Percentiles rank a stretch among this genome's conserved stretches.
phyloP scores from a whole-genome alignment of 2,113 vertebrate genomes.

The Lophura nycthemera region DNA sequence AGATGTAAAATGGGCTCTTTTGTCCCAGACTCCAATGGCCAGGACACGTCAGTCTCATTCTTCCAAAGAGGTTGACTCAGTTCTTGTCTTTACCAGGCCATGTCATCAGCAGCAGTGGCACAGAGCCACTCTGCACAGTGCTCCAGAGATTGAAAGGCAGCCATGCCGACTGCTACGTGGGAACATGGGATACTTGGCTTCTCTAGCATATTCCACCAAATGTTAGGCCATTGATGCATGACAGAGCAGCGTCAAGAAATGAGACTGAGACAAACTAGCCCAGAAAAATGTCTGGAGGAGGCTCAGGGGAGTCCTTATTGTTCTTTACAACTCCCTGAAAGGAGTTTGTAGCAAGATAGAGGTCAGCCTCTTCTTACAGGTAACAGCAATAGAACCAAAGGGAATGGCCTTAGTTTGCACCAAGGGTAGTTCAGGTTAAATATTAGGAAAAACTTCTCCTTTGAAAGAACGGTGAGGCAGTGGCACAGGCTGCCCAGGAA shows the following conservation, averaged over 20 bases:
- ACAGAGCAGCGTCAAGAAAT: background rate
- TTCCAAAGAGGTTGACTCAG: background rate
- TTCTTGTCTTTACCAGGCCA: background rate
- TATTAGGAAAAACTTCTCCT: too few species aligned
- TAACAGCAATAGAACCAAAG: too few species aligned
- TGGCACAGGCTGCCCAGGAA: too few species aligned
- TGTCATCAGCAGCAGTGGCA: background rate
- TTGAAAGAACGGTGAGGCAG: too few species aligned
- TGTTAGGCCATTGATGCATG: accelerated
- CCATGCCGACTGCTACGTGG: background rate
- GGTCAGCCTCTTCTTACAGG: too few species aligned
- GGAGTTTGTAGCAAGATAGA: too few species aligned
- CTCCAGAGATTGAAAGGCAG: background rate
- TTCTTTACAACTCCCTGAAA: too few species aligned
- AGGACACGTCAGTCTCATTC: background rate
- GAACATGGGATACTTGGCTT: background rate
- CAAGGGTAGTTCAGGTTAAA: too few species aligned
- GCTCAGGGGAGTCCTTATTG: too few species aligned
- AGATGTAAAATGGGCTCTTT: background rate
- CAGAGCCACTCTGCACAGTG: background rate
- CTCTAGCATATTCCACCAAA: background rate
- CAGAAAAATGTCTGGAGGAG: background rate
- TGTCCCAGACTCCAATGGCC: background rate
- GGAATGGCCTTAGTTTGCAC: too few species aligned
- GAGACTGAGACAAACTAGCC: background rate